Percentiles rank a stretch among this genome's conserved stretches.
These are phyloP conservation scores for Diorhabda carinulata DNA, from an alignment of 1,140 invertebrate species.

Conservation along the genomic window DNA sequence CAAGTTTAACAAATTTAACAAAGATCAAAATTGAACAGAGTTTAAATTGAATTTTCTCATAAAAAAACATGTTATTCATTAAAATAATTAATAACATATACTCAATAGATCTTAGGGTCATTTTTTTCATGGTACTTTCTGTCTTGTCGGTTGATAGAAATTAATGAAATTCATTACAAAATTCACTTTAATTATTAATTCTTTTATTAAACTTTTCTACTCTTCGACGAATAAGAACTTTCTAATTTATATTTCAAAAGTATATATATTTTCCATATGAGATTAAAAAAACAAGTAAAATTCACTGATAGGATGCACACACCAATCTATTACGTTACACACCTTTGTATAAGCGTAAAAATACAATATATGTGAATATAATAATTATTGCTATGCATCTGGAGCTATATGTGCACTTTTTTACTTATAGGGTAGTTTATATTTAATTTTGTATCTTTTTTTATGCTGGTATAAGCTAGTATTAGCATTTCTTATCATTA, in stretches of 20 bases:
- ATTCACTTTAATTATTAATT: too few species aligned
- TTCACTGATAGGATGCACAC: conserved; percentile 19
- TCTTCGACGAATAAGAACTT: background rate
- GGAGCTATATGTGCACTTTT: conserved; percentile 9
- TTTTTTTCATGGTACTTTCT: too few species aligned
- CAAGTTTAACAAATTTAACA: too few species aligned
- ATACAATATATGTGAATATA: conserved; percentile 4
- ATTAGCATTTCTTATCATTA: background rate
- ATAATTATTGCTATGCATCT: conserved; percentile 8
- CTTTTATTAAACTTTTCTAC: background rate
- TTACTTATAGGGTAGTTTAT: background rate
- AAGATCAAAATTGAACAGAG: too few species aligned
- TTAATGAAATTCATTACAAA: too few species aligned
- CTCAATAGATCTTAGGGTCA: too few species aligned
- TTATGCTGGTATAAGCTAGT: background rate
- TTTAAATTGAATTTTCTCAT: too few species aligned
- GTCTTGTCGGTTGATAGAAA: too few species aligned
- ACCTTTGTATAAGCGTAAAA: conserved; percentile 7
- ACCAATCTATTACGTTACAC: conserved; percentile 13
- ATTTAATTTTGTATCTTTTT: background rate
- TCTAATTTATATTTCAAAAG: background rate
- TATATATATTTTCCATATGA: conserved; percentile 19
- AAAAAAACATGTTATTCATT: too few species aligned
- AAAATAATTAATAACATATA: too few species aligned
- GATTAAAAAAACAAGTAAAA: conserved; percentile 4